Percentiles rank a stretch among this genome's conserved stretches.
Conservation (phyloP, 2,113 vertebrate species). For the Myxocyprinus asiaticus region DNA sequence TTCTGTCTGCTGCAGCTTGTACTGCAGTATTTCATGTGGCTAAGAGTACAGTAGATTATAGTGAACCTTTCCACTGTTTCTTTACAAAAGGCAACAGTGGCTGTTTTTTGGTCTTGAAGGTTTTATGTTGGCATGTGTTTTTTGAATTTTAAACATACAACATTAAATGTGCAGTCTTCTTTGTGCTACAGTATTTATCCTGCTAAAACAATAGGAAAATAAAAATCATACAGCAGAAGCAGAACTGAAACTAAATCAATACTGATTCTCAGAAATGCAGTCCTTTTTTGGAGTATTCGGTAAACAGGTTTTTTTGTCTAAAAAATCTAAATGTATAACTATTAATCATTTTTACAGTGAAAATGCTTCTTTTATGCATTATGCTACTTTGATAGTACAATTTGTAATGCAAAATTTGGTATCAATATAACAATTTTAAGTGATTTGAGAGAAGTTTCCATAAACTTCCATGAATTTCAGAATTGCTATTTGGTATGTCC, state of each 20-base stretch:
- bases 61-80: background rate
- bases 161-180: background rate
- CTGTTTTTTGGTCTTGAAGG: background rate
- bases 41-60: background rate
- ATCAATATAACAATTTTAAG: too few species aligned
- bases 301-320: too few species aligned
- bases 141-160: background rate
- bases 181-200: background rate
- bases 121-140: background rate
- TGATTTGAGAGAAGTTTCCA: too few species aligned
- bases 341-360: too few species aligned
- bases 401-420: too few species aligned
- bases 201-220: conserved; percentile 28
- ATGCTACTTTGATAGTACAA: too few species aligned
- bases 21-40: conserved; percentile 25
- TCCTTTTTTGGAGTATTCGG: too few species aligned
- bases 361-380: too few species aligned
- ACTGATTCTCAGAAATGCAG: conserved; percentile 2
- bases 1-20: conserved; percentile 23
- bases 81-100: background rate
- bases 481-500: too few species aligned
- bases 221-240: conserved; percentile 1
- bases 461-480: too few species aligned
- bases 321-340: too few species aligned
- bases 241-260: conserved; percentile 12